These are phyloP conservation scores for Drosophila ercepeae DNA, from an alignment of 1,140 invertebrate genomes.

Conservation along the genomic window DNA sequence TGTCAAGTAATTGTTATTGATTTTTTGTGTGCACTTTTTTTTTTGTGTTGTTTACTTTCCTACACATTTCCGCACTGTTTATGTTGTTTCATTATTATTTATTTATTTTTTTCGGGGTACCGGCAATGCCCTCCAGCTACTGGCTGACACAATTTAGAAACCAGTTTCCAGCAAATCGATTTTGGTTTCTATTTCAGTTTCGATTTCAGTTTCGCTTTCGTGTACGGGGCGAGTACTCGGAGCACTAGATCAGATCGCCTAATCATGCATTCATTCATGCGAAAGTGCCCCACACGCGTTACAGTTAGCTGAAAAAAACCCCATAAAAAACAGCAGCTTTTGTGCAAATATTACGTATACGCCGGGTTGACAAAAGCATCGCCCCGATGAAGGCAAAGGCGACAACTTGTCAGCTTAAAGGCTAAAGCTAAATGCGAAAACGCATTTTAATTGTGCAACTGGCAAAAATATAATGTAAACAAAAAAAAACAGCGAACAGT, in stretches of 20 bases:
- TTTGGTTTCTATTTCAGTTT: slow-evolving; percentile 46
- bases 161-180: slow-evolving; percentile 59
- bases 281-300: slow-evolving; percentile 20
- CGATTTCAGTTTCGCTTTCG: slow-evolving; percentile 40
- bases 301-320: slow-evolving; percentile 14
- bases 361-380: slow-evolving; percentile 19
- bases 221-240: slow-evolving; percentile 39
- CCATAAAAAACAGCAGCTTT: neutral
- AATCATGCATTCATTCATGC: slow-evolving; percentile 73
- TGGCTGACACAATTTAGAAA: slow-evolving; percentile 75
- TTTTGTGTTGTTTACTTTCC: slow-evolving; percentile 36
- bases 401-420: slow-evolving; percentile 54
- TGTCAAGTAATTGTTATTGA: slow-evolving; percentile 81
- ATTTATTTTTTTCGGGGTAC: slow-evolving; percentile 17
- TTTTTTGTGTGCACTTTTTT: slow-evolving; percentile 40
- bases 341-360: slow-evolving; percentile 60
- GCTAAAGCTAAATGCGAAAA: slow-evolving; percentile 54
- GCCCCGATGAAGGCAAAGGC: slow-evolving; percentile 13
- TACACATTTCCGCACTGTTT: slow-evolving; percentile 57
- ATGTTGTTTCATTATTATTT: slow-evolving; percentile 13
- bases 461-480: neutral
- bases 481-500: no score
- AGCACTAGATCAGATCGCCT: slow-evolving; percentile 36
- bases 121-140: slow-evolving; percentile 60
- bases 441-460: slow-evolving; percentile 47